phyloP scores from a whole-genome alignment of 2,888 invertebrate genomes.

The Drosophila percnosoma region DNA sequence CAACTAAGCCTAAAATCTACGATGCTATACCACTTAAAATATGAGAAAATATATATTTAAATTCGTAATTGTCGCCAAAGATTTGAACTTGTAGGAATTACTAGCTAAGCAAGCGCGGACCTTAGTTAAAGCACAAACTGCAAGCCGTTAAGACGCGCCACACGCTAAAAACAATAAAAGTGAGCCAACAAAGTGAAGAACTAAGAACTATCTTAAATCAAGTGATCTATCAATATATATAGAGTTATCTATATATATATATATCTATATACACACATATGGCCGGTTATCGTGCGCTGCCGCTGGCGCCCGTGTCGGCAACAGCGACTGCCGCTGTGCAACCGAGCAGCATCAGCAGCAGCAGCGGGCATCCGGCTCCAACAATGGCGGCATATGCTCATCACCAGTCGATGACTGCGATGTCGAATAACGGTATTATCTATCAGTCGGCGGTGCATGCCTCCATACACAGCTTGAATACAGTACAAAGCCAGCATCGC shows the following conservation, averaged over 20 bases:
- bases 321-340: constrained; percentile 73
- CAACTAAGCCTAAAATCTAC: constrained; percentile 71
- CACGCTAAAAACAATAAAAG: constrained; percentile 17
- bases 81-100: constrained; percentile 69
- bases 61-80: constrained; percentile 46
- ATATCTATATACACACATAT: constrained; percentile 37
- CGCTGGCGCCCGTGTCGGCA: constrained; percentile 80
- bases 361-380: constrained; percentile 56
- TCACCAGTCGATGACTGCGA: constrained; percentile 83
- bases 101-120: constrained; percentile 17
- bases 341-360: constrained; percentile 57
- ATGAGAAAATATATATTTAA: constrained; percentile 65
- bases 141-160: constrained; percentile 62
- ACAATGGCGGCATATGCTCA: constrained; percentile 81
- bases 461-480: constrained; percentile 84
- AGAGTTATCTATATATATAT: background rate
- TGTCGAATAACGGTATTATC: constrained; percentile 84
- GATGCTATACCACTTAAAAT: constrained; percentile 33
- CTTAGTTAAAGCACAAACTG: constrained; percentile 61
- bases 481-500: constrained; percentile 82
- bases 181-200: constrained; percentile 21
- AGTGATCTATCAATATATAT: constrained; percentile 15
- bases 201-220: constrained; percentile 4
- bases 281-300: constrained; percentile 82
- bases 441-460: constrained; percentile 85